Conservation (phyloP, 2,888 invertebrate genomes). For the Geotrupes spiniger region DNA sequence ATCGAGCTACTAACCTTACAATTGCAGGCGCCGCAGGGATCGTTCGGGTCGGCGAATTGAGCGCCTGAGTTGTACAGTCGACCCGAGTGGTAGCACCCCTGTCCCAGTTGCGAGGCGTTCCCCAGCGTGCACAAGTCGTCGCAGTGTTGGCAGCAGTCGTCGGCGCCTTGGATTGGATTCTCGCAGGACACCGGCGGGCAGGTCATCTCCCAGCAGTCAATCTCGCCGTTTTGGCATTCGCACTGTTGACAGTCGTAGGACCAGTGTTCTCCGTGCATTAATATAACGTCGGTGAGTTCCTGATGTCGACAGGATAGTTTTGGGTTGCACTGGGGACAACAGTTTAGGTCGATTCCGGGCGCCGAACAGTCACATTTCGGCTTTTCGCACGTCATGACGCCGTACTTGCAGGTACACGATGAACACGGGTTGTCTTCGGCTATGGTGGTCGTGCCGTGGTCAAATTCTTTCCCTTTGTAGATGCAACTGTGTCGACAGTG, state of each 20-base stretch:
- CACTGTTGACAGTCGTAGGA: constrained; percentile 89
- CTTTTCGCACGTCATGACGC: constrained; percentile 67
- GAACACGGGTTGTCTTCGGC: constrained; percentile 50
- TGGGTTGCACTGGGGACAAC: constrained; percentile 80
- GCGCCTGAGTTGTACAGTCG: constrained; percentile 60
- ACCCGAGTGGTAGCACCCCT: constrained; percentile 62
- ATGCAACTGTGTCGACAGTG: constrained; percentile 73
- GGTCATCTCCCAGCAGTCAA: constrained; percentile 85
- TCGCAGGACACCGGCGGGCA: constrained; percentile 71
- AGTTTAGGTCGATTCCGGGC: constrained; percentile 56
- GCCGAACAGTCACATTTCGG: constrained; percentile 67
- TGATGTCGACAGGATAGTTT: constrained; percentile 75
- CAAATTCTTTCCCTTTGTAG: constrained; percentile 64
- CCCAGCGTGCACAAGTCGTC: constrained; percentile 54
- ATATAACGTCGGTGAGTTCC: constrained; percentile 70
- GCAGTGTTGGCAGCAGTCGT: constrained; percentile 71
- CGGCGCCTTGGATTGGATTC: constrained; percentile 56
- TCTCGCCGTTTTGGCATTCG: constrained; percentile 86
- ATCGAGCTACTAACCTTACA: constrained; percentile 62
- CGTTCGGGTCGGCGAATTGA: constrained; percentile 59
- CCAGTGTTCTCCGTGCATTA: constrained; percentile 83
- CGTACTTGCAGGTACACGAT: constrained; percentile 55
- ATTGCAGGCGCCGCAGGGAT: constrained; percentile 69
- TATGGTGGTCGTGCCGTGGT: constrained; percentile 56
- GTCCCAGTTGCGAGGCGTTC: constrained; percentile 46